Percentiles rank a stretch among this genome's conserved stretches.
Conservation (phyloP, 2,888 invertebrate species). For the Cyaniris semiargus region DNA sequence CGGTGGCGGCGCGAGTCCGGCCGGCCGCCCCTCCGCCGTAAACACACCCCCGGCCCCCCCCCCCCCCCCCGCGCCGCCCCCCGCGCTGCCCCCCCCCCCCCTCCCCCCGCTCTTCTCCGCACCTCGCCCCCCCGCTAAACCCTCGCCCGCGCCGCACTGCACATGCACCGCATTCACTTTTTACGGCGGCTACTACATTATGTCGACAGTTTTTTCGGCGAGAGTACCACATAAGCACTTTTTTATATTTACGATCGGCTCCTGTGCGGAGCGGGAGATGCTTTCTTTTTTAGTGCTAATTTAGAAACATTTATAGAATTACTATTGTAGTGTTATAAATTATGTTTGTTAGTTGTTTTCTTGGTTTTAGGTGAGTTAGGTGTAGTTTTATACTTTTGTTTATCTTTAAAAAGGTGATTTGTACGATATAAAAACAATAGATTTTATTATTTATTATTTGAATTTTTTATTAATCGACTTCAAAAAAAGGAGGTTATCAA, state of each 20-base stretch:
- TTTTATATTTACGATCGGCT: conserved; percentile 73
- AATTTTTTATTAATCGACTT: too few relatives aligned
- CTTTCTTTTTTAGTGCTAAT: conserved; percentile 65
- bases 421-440: too few relatives aligned
- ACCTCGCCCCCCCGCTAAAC: conserved; percentile 40
- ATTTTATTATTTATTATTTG: too few relatives aligned
- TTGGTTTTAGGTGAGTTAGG: neutral
- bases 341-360: conserved; percentile 40
- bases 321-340: conserved; percentile 41
- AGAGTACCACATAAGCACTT: conserved; percentile 76
- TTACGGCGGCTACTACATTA: conserved; percentile 76
- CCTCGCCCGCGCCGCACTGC: conserved; percentile 54
- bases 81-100: conserved; percentile 42
- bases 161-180: conserved; percentile 77
- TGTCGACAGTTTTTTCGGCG: conserved; percentile 73
- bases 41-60: conserved; percentile 74
- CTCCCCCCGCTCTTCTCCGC: conserved; percentile 62
- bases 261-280: conserved; percentile 61
- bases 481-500: too few relatives aligned
- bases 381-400: neutral
- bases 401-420: neutral
- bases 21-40: conserved; percentile 71
- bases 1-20: conserved; percentile 57
- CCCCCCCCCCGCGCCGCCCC: conserved; percentile 53
- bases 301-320: conserved; percentile 51